Evolutionary conservation across 1,140 invertebrate genomes (phyloP).

Genomic region (Chironomus striatipennis): DNA sequence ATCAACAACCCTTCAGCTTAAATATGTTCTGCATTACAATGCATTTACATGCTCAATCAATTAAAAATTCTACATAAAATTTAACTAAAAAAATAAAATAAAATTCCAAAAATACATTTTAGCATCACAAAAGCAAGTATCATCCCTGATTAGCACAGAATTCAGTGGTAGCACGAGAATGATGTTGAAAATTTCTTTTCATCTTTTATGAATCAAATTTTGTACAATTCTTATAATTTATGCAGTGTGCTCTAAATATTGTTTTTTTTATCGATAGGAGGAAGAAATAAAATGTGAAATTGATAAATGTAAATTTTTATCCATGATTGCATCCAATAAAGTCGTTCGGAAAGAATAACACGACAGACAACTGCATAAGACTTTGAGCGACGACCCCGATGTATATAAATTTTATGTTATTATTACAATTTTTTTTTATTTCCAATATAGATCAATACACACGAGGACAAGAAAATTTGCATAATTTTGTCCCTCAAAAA

Average conservation of each 20-base stretch:
- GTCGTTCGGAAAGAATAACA: neutral
- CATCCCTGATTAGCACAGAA: neutral
- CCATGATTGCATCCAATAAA: slow-evolving; percentile 14
- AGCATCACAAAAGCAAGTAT: no score
- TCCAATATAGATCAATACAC: slow-evolving; percentile 13
- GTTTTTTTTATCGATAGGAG: no score
- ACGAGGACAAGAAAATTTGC: slow-evolving; percentile 18
- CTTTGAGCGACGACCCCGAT: neutral
- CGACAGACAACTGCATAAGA: neutral
- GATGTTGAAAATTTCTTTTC: neutral
- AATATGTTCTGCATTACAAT: no score
- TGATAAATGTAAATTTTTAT: slow-evolving; percentile 19
- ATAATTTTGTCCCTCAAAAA: neutral
- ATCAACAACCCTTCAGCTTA: no score
- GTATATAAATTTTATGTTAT: neutral
- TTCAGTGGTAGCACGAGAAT: neutral
- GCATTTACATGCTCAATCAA: no score
- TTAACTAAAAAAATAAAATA: no score
- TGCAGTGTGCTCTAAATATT: no score
- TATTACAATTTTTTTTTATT: slow-evolving; percentile 1
- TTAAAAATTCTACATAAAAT: no score
- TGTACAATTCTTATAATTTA: no score
- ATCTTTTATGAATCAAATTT: neutral
- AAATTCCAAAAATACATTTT: no score
- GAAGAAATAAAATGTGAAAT: slow-evolving; percentile 15